Percentiles rank a stretch among this genome's conserved stretches.
Evolutionary conservation across 2,888 invertebrate genomes (phyloP).

Genomic region (Lottia scabra): DNA sequence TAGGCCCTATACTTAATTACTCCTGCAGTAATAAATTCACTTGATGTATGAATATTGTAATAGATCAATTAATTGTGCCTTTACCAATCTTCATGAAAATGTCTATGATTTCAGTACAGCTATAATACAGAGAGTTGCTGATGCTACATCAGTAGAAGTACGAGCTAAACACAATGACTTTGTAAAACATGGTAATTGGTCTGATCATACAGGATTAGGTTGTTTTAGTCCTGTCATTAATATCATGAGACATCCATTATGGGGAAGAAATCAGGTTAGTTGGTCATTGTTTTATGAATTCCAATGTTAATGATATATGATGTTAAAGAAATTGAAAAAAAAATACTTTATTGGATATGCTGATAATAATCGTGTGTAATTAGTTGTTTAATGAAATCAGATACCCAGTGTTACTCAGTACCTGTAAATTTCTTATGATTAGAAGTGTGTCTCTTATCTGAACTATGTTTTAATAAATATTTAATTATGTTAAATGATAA

Average conservation of each 20-base stretch:
- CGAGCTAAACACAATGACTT: slow-evolving; percentile 23
- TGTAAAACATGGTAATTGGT: slow-evolving; percentile 25
- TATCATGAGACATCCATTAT: slow-evolving; percentile 56
- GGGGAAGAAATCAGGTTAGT: slow-evolving; percentile 52
- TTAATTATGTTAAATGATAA: neutral
- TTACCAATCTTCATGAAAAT: neutral
- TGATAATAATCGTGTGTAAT: too few species aligned
- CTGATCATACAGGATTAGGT: slow-evolving; percentile 42
- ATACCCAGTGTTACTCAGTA: too few species aligned
- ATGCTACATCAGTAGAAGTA: slow-evolving; percentile 19
- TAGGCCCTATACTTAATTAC: too few species aligned
- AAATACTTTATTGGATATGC: too few species aligned
- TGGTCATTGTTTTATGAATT: neutral
- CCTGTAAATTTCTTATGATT: neutral
- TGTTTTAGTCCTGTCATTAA: slow-evolving; percentile 58
- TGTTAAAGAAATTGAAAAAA: too few species aligned
- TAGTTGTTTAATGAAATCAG: too few species aligned
- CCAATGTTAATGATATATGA: too few species aligned
- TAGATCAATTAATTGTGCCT: too few species aligned
- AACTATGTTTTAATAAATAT: neutral
- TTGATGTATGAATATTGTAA: neutral
- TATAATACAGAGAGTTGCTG: slow-evolving; percentile 16
- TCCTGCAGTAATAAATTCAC: too few species aligned
- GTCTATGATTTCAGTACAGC: slow-evolving; percentile 7
- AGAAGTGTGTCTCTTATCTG: neutral